Conservation (phyloP, 2,113 vertebrate species). For the Struthio camelus region DNA sequence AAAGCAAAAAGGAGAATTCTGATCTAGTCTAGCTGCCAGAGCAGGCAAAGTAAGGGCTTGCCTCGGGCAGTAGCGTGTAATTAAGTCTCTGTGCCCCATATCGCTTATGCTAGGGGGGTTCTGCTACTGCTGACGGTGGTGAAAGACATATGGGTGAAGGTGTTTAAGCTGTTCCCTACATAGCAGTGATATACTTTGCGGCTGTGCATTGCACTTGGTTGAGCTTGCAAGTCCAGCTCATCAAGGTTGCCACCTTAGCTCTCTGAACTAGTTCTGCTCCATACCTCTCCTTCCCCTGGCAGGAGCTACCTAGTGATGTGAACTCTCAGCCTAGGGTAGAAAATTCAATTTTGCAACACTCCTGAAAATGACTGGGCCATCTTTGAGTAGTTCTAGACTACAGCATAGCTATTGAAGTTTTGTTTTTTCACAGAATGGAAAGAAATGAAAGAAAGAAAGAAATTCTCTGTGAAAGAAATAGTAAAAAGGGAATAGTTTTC, state of each 20-base stretch:
- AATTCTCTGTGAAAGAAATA: background rate
- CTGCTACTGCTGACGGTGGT: background rate
- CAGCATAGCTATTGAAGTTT: background rate
- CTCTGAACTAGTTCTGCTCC: background rate
- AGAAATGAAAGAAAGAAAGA: no score
- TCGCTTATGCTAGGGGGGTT: background rate
- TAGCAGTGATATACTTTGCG: background rate
- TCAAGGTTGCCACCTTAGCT: background rate
- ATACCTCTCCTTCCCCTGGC: background rate
- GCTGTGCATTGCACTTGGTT: background rate
- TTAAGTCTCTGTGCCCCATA: background rate
- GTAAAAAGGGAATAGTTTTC: background rate
- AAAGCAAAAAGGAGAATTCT: background rate
- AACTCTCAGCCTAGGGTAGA: background rate
- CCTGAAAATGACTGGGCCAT: background rate
- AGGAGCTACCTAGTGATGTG: background rate
- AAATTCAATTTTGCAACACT: background rate
- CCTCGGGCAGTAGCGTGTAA: rapidly evolving
- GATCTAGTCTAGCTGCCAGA: background rate
- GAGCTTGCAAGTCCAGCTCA: background rate
- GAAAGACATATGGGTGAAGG: background rate
- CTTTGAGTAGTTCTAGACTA: background rate
- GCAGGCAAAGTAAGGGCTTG: background rate
- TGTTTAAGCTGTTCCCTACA: background rate
- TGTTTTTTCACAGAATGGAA: background rate